A percentile compares a stretch with the other conserved stretches of the same genome.
These are phyloP conservation scores for Brachionus asplanchnoidis DNA, from an alignment of 1,140 invertebrate genomes.

Conservation along the genomic window DNA sequence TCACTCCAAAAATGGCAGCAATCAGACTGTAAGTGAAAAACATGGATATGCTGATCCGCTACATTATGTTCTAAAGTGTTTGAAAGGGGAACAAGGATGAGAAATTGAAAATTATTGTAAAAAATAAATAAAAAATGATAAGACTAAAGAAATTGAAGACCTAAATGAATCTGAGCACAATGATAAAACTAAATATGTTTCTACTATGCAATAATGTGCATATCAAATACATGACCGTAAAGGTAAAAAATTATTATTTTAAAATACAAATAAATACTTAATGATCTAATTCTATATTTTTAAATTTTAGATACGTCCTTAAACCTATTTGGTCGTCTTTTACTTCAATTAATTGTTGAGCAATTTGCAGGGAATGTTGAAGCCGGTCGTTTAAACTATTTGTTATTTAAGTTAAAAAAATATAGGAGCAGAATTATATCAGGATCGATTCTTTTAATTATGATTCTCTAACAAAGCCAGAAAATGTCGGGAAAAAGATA, in stretches of 20 bases:
- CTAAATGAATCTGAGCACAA: background rate
- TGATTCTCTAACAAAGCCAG: background rate
- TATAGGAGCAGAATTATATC: background rate
- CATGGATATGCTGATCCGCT: background rate
- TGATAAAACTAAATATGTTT: background rate
- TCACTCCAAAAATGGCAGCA: background rate
- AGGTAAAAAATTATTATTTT: too few species aligned
- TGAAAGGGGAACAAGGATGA: background rate
- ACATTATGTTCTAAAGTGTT: background rate
- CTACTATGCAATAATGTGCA: background rate
- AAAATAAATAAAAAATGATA: background rate
- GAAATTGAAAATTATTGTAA: background rate
- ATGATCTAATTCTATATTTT: too few species aligned
- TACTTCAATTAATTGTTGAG: background rate
- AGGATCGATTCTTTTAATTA: background rate
- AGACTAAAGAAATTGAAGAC: background rate
- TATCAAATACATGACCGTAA: background rate
- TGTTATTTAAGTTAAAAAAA: background rate
- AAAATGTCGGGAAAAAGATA: background rate
- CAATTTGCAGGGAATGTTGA: constrained; percentile 46
- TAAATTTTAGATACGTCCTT: background rate
- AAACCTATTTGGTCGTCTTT: background rate
- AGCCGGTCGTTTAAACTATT: constrained; percentile 47
- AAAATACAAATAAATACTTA: too few species aligned
- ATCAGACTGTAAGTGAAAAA: background rate